phyloP scores from a whole-genome alignment of 2,888 invertebrate species.

The Merodon equestris region DNA sequence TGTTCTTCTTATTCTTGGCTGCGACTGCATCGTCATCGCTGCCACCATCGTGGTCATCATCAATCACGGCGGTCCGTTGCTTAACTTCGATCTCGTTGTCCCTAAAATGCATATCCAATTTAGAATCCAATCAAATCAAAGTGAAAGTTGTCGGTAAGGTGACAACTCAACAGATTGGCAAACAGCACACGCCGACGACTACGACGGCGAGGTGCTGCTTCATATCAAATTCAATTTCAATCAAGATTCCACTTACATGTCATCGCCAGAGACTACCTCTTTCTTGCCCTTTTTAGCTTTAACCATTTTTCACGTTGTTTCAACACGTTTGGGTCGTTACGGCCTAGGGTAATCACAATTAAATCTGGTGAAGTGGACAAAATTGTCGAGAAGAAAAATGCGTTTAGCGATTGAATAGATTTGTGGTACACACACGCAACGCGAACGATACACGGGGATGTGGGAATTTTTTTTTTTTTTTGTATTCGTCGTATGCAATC shows the following conservation, averaged over 20 bases:
- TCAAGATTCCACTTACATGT: conserved; percentile 81
- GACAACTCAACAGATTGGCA: conserved; percentile 70
- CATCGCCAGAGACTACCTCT: conserved; percentile 86
- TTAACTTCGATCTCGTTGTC: conserved; percentile 81
- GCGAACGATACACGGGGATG: conserved; percentile 54
- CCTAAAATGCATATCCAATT: too few species aligned
- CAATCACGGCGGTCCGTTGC: conserved; percentile 71
- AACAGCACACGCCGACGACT: conserved; percentile 9
- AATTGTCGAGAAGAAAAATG: conserved; percentile 28
- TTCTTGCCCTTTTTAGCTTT: conserved; percentile 91
- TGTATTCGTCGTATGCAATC: conserved; percentile 65
- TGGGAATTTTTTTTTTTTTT: conserved; percentile 24
- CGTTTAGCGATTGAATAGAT: conserved; percentile 21
- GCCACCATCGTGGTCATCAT: conserved; percentile 70
- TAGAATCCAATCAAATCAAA: conserved; percentile 53
- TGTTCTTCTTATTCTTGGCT: conserved; percentile 79
- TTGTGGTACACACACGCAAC: conserved; percentile 60
- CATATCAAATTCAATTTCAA: too few species aligned
- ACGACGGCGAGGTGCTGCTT: background rate
- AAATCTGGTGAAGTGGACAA: conserved; percentile 41
- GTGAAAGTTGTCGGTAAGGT: conserved; percentile 66
- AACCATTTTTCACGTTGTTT: conserved; percentile 82
- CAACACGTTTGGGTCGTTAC: conserved; percentile 76
- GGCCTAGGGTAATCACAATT: conserved; percentile 60
- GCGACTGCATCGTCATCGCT: conserved; percentile 71